Evolutionary conservation across 1,140 invertebrate species (phyloP).

Genomic region (Drosophila ohnishii): DNA sequence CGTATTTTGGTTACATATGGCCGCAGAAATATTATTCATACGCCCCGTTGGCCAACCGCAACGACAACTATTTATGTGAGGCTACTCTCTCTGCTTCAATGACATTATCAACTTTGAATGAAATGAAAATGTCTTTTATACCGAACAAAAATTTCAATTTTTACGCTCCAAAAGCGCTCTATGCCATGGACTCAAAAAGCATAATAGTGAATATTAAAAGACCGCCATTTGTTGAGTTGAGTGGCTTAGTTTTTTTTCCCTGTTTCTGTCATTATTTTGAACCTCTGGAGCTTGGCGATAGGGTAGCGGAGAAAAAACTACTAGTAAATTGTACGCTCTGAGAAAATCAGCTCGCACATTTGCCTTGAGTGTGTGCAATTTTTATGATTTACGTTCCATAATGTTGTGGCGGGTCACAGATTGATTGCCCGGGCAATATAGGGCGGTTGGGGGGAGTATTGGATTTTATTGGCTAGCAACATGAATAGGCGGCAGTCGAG

Average conservation of each 20-base stretch:
- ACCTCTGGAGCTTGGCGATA: neutral
- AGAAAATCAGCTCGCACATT: constrained; percentile 38
- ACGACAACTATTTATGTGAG: constrained; percentile 58
- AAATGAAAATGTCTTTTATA: constrained; percentile 35
- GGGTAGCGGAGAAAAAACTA: constrained; percentile 20
- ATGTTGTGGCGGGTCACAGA: constrained; percentile 38
- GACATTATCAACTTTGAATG: constrained; percentile 50
- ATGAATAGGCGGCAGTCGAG: constrained; percentile 21
- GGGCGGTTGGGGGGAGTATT: neutral
- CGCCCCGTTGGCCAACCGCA: constrained; percentile 51
- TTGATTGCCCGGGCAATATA: constrained; percentile 29
- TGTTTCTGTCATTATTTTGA: constrained; percentile 17
- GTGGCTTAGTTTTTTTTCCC: constrained; percentile 36
- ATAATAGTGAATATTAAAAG: constrained; percentile 40
- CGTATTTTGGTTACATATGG: constrained; percentile 27
- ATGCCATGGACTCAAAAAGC: neutral
- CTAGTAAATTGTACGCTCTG: constrained; percentile 16
- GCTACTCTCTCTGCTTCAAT: constrained; percentile 27
- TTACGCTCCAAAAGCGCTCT: constrained; percentile 12
- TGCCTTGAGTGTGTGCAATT: constrained; percentile 25
- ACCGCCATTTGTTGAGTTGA: constrained; percentile 24
- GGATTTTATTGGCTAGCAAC: constrained; percentile 35
- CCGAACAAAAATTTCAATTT: constrained; percentile 37
- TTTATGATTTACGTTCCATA: constrained; percentile 39
- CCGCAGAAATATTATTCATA: constrained; percentile 60